Conservation (phyloP, 1,140 invertebrate species). For the Diachasmimorpha longicaudata region DNA sequence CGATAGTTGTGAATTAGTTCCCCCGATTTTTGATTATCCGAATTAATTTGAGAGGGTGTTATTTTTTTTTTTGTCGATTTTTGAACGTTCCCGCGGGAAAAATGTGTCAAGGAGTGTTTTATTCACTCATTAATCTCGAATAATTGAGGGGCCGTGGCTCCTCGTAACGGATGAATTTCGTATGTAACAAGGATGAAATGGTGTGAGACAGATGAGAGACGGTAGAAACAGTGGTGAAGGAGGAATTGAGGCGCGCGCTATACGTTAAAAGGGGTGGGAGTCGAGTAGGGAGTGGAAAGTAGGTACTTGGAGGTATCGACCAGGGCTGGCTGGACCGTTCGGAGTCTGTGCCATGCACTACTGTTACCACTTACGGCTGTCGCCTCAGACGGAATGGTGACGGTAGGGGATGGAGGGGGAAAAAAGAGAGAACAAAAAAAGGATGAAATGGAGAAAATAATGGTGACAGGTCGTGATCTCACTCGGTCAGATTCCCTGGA, state of each 20-base stretch:
- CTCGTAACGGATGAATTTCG: neutral
- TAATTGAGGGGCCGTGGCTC: neutral
- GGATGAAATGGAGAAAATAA: constrained; percentile 2
- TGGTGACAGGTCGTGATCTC: neutral
- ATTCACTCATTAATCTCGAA: neutral
- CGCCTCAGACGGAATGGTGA: neutral
- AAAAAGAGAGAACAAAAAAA: constrained; percentile 7
- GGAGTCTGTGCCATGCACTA: constrained; percentile 40
- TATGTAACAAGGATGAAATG: neutral
- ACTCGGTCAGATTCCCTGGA: neutral
- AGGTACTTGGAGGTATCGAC: constrained; percentile 58
- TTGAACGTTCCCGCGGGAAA: too few species aligned
- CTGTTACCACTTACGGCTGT: constrained; percentile 48
- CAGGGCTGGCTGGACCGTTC: constrained; percentile 41
- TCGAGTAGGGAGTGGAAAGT: constrained; percentile 47
- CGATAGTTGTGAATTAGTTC: neutral
- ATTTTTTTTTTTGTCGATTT: too few species aligned
- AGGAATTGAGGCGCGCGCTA: neutral
- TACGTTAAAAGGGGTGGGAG: constrained; percentile 24
- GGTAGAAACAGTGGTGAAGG: constrained; percentile 3
- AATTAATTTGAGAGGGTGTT: neutral
- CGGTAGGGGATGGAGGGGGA: neutral
- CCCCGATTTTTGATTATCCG: neutral
- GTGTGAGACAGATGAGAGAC: neutral
- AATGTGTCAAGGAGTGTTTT: too few species aligned